Evolutionary conservation across 2,888 invertebrate genomes (phyloP).

Genomic region (Ormyrus rosae): DNA sequence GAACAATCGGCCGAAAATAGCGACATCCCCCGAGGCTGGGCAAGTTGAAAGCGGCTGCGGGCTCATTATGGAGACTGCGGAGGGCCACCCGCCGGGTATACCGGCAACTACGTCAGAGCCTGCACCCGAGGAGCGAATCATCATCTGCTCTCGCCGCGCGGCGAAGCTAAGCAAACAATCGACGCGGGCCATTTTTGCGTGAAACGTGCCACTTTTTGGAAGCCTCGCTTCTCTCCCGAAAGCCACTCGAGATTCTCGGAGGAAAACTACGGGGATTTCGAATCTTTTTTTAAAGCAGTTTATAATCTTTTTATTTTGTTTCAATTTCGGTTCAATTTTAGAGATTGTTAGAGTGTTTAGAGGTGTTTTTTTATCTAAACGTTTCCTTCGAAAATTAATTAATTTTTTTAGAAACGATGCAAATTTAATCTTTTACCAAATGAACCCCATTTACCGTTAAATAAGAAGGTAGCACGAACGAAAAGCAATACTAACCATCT

Average conservation of each 20-base stretch:
- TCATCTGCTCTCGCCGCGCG: slow-evolving; percentile 23
- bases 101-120: slow-evolving; percentile 19
- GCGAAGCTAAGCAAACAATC: slow-evolving; percentile 50
- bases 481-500: slow-evolving; percentile 44
- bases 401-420: no score
- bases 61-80: slow-evolving; percentile 11
- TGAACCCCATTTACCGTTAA: no score
- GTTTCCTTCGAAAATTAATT: no score
- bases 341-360: no score
- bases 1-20: slow-evolving; percentile 37
- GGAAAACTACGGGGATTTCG: no score
- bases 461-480: no score
- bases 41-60: neutral
- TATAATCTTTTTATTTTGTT: no score
- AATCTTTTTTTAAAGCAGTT: no score
- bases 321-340: no score
- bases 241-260: neutral
- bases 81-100: slow-evolving; percentile 2
- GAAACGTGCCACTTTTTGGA: slow-evolving; percentile 19
- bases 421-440: no score
- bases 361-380: no score
- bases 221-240: slow-evolving; percentile 6
- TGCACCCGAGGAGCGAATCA: slow-evolving; percentile 29
- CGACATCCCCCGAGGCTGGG: neutral
- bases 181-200: slow-evolving; percentile 22